Evolutionary conservation across 2,888 invertebrate species (phyloP).

Genomic region (Acanthosepion lycidas): DNA sequence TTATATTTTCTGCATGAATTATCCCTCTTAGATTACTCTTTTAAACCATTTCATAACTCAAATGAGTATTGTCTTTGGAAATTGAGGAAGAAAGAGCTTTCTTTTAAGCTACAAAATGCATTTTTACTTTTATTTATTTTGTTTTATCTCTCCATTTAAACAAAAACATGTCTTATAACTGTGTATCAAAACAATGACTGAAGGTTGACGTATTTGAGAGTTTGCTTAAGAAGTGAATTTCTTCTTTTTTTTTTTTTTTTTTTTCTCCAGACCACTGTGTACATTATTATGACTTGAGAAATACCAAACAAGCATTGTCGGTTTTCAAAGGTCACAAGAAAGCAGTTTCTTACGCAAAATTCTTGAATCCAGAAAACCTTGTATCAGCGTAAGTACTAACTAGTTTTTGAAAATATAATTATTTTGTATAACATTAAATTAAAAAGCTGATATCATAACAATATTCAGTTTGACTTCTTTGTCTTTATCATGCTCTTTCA

Average conservation of each 20-base stretch:
- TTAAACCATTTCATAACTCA: too few relatives aligned
- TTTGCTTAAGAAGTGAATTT: neutral
- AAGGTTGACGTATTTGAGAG: neutral
- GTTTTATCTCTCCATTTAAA: neutral
- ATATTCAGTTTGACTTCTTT: too few relatives aligned
- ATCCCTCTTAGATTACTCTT: too few relatives aligned
- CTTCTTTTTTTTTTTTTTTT: too few relatives aligned
- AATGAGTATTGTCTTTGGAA: too few relatives aligned
- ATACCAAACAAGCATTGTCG: slow-evolving; percentile 85
- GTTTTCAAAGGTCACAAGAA: slow-evolving; percentile 92
- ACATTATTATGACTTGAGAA: slow-evolving; percentile 93
- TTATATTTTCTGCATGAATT: too few relatives aligned
- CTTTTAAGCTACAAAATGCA: too few relatives aligned
- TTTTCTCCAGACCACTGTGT: slow-evolving; percentile 87
- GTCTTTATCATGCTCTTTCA: too few relatives aligned
- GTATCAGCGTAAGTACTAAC: slow-evolving; percentile 82
- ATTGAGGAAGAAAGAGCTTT: too few relatives aligned
- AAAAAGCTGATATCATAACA: too few relatives aligned
- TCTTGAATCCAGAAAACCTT: slow-evolving; percentile 87
- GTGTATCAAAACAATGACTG: neutral
- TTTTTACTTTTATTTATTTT: neutral
- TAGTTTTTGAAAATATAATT: neutral
- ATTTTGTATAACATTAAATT: too few relatives aligned
- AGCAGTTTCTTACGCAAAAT: slow-evolving; percentile 95
- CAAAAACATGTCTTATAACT: neutral